Base-by-base conservation (phyloP, 2,888 invertebrate genomes). In the Noctua pronuba region DNA sequence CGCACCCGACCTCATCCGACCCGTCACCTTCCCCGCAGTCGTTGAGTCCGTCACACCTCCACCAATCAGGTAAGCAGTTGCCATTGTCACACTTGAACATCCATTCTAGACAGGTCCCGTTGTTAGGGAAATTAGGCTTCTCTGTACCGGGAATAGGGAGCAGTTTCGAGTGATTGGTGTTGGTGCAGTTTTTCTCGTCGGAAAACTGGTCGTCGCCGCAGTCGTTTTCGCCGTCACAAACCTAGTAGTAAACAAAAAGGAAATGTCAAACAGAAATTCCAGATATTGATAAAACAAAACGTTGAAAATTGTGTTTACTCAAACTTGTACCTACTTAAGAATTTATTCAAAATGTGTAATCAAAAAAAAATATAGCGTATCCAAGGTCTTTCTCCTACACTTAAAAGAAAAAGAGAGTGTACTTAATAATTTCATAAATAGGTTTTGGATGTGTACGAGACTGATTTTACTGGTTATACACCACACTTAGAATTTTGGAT, bases 11-110 rank as follows among this genome's bases (percentile, higher is more conserved):
- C 91, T 98, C 98, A 90, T 98, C 98, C 0, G 98, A 98, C 62
- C 97, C 97, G 86, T 98, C 98, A 0, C 97, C 97, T 82, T 98
- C 98, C 0, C 97, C 98, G 86, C 98, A 98, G 89, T 98, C 98
- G 87, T 98, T 97, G 2, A 98, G 97, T 0, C 94, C 97, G 90
- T 98, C 98, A 90, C 98, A 98, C 84, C 98, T 97, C 98, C 98
- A 98, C 98, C 98, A 98, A 84, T 97, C 97, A 0, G 98, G 98
- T 67, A 98, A 96, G 90, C 98, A 98, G 92, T 97, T 97, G 18
- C 94, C 97, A 87, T 98, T 98, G 31, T 96, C 94, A 89, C 98
- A 98, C 86, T 97, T 97, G 91, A 98, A 98, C 98, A 98, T 98
- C 98, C 98, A 98, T 84, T 98, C 97, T 68, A 97, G 97, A 88